phyloP scores from a whole-genome alignment of 2,888 invertebrate species.

The Scrobipalpa atriplicella region DNA sequence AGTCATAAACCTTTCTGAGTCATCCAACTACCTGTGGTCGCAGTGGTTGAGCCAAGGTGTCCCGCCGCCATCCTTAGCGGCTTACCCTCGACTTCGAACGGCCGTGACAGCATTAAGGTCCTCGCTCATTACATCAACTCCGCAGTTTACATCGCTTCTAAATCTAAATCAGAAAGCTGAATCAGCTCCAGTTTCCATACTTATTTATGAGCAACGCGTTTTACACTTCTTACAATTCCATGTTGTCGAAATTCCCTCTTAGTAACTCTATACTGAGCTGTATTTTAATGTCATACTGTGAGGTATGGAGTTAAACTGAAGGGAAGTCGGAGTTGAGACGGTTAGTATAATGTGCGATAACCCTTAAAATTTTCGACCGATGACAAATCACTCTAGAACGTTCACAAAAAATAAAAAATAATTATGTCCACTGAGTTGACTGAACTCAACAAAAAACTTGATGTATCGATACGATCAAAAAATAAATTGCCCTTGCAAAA shows the following conservation, averaged over 20 bases:
- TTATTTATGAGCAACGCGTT: too few relatives aligned
- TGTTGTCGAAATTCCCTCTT: too few relatives aligned
- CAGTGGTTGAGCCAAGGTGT: slow-evolving; percentile 38
- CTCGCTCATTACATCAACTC: too few relatives aligned
- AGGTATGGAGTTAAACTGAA: too few relatives aligned
- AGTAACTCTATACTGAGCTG: too few relatives aligned
- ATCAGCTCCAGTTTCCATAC: too few relatives aligned
- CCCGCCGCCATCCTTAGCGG: slow-evolving; percentile 38
- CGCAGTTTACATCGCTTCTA: too few relatives aligned
- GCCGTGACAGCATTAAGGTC: slow-evolving; percentile 46
- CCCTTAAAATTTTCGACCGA: neutral
- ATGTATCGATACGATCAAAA: slow-evolving; percentile 10
- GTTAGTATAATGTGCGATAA: too few relatives aligned
- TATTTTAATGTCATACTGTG: too few relatives aligned
- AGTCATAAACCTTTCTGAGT: slow-evolving; percentile 46
- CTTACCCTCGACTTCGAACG: slow-evolving; percentile 58
- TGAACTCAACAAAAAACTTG: slow-evolving; percentile 16
- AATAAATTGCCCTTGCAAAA: slow-evolving; percentile 9
- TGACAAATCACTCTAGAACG: neutral
- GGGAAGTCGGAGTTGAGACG: too few relatives aligned
- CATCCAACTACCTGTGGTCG: slow-evolving; percentile 33
- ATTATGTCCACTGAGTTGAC: slow-evolving; percentile 31
- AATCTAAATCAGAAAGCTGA: too few relatives aligned
- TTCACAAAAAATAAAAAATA: neutral
- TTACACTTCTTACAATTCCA: too few relatives aligned